Evolutionary conservation across 2,888 invertebrate genomes (phyloP), one percentile per base, ranked within the genome.

Genomic region (Ditylenchus weischeri): DNA sequence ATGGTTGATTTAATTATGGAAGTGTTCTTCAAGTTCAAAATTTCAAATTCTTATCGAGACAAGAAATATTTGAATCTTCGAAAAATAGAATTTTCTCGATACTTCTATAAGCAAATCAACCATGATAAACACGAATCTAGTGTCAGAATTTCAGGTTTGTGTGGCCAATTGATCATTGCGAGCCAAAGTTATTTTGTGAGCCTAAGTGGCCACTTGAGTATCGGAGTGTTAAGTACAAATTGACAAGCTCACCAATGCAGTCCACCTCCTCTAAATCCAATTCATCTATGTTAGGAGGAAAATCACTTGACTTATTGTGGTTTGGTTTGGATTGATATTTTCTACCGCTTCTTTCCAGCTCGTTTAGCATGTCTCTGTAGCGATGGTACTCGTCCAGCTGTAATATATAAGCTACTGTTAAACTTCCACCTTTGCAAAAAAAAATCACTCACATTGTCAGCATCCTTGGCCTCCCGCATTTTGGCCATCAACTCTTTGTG

Each of bases 361-460:
- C 19, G 23, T 47, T 38, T 13, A 47, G 47, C n/a, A 62, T n/a
- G 23, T 62, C 62, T 38, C 62, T 38, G 48, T 62, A 62, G 47
- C 62, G 62, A 19, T 62, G 47, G 23, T 47, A 47, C 7, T 62
- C 62, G 29, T 62, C 62, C 43, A 62, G 43, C 62, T 62, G 49
- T 8, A 62, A 62, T 43, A 10, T 15, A 43, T 13, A 43, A 6
- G 43, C 2, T 8, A 13, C 8, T 13, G 1, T 8, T 2, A 43
- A 43, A 43, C 3, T 13, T 43, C 43, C 43, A 43, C 13, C 43
- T 43, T 15, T 43, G 8, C 43, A 13, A 59, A 36, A 3, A n/a
- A 29, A 29, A 29, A 5, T 29, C 10, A 59, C 59, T 62, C 47
- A 62, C 62, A 48, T 62, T 62, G 49, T 62, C 62, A 8, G n/a